Evolutionary conservation across 1,140 invertebrate genomes (phyloP).

Genomic region (Littorina saxatilis): DNA sequence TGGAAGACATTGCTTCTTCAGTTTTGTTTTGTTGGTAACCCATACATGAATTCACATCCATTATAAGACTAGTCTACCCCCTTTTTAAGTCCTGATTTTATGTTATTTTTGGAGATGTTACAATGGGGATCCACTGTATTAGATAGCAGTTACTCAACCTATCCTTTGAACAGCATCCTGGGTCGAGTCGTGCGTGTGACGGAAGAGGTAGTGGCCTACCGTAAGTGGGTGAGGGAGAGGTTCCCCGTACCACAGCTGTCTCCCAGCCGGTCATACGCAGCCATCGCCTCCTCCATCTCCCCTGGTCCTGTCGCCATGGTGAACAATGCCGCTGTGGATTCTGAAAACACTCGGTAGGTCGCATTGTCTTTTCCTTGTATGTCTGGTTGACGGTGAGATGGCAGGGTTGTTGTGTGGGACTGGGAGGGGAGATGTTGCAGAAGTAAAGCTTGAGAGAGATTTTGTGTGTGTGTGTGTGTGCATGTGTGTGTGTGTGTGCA

Average conservation of each 20-base stretch:
- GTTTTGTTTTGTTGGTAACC: no score
- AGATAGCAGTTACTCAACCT: no score
- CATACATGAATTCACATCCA: no score
- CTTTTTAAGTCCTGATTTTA: no score
- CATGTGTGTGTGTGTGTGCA: no score
- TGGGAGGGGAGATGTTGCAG: no score
- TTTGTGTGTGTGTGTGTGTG: no score
- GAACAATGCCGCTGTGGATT: neutral
- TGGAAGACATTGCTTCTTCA: no score
- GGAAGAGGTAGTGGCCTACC: conserved; percentile 94
- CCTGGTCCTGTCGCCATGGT: neutral
- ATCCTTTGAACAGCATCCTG: conserved; percentile 81
- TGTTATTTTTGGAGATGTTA: no score
- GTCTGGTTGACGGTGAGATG: neutral
- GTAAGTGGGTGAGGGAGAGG: conserved; percentile 78
- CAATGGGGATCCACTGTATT: no score
- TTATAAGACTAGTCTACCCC: no score
- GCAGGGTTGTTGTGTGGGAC: neutral
- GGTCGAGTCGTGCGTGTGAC: conserved; percentile 94
- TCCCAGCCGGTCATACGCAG: neutral
- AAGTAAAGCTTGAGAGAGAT: no score
- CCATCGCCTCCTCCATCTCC: conserved; percentile 14
- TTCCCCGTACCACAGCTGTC: conserved; percentile 42
- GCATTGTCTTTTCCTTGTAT: neutral
- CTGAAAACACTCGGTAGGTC: conserved; percentile 26